phyloP scores from a whole-genome alignment of 2,113 vertebrate genomes.

The Anolis sagrei region DNA sequence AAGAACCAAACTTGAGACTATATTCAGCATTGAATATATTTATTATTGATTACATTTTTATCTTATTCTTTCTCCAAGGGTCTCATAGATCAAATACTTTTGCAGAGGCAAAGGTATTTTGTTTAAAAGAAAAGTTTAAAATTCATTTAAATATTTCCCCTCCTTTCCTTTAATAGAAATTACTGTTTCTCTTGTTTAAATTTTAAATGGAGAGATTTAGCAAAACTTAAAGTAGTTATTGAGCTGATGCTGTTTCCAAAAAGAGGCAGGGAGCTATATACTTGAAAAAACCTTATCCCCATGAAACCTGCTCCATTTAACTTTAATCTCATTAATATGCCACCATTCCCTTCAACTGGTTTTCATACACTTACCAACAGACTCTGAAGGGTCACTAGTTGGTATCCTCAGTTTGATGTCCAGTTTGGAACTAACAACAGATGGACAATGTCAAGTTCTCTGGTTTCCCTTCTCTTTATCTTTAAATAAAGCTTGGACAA shows the following conservation, averaged over 20 bases:
- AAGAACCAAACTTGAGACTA: not conserved
- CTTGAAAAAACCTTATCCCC: not conserved
- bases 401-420: no score
- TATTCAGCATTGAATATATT: not conserved
- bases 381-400: no score
- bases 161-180: not conserved
- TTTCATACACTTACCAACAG: no score
- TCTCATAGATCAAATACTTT: not conserved
- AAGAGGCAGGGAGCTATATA: no score
- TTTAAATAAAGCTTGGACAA: no score
- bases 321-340: not conserved
- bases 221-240: not conserved
- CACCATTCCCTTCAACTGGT: not conserved
- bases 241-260: no score
- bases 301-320: not conserved
- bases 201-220: not conserved
- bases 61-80: not conserved
- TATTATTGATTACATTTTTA: conserved; percentile 1
- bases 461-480: no score
- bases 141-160: not conserved
- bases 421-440: no score
- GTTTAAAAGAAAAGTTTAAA: not conserved
- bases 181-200: not conserved
- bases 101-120: not conserved
- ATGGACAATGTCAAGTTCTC: no score